Evolutionary conservation across 2,113 vertebrate genomes (phyloP), one percentile per base, ranked within the genome.

Genomic region (Chamaetylas fuelleborni): DNA sequence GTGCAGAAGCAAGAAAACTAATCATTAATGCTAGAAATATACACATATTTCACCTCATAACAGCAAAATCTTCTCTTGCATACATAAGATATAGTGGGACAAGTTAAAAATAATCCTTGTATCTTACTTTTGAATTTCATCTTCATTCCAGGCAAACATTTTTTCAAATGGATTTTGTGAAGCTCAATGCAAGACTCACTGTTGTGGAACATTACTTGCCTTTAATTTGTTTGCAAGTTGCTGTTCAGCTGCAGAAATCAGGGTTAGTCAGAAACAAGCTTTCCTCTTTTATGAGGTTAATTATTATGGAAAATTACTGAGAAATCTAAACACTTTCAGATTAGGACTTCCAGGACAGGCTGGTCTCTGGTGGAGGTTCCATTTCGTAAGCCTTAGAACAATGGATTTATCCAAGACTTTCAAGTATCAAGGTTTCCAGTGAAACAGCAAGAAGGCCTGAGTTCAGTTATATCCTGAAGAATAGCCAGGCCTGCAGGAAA

Each of bases 161-260:
- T 85, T 2, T 80, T 81, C 40, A 86, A 64, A 71, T 31, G 19
- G 2, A 6, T 76, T 85, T 72, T 60, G 9, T 16, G 50, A 74
- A 62, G 5, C 8, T 88, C 62, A 56, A n/a, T 16, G 17, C 15
- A 88, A 65, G 15, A n/a, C 3, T 73, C 0, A 0, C 5, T 47
- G 4, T 43, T 56, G 6, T 51, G 20, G 15, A 73, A 34, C 33
- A 18, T n/a, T 43, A n/a, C 19, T 36, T 74, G 17, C 8, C 31
- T 53, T 90, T 12, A 2, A 56, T 67, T 91, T 86, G 5, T 15
- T 88, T 4, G 1, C 38, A 77, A 72, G 14, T 17, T 76, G 15
- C 26, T 76, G 7, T 38, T 80, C 20, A 64, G 11, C 11, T 33
- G 48, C 53, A 60, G 34, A 86, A 19, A 4, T 48, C 71, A 62